Evolutionary conservation across 2,888 invertebrate species (phyloP), one percentile per base, ranked within the genome.

Genomic region (Catocala nupta): DNA sequence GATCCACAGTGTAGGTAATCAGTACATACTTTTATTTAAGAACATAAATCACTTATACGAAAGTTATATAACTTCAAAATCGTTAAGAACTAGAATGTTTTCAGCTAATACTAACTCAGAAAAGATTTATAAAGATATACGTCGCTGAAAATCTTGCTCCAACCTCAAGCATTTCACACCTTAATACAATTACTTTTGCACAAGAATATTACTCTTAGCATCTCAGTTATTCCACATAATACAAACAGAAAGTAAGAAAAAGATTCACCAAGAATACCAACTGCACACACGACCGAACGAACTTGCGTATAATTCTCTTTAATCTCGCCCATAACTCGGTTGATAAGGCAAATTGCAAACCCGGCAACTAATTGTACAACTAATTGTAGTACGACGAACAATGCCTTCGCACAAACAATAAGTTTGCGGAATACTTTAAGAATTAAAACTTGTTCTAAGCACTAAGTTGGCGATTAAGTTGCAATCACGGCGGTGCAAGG

Each of bases 391-490:
- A 16, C 52, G 43, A 50, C 59, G 70, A 72, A 79, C 71, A 77
- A 75, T 59, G 70, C 58, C 55, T 74, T 60, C 51, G 68, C 65
- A 59, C 75, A 72, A 78, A 80, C 77, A 81, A 80, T 81, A 82
- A 84, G 73, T 83, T 80, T 62, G 72, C 64, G 78, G 81, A 80
- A 81, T 84, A 82, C 81, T 81, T 80, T 82, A 84, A 84, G 83
- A 86, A 87, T 85, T 84, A 84, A 88, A 87, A 82, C 86, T 83
- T 82, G 81, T 75, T 81, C 81, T 81, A 82, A 84, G 84, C 81
- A 75, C 72, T 81, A 83, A 89, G 88, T 90, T 88, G 73, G 85
- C 86, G 88, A 90, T 91, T 89, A 89, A 90, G 87, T 89, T 88
- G 89, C 88, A 88, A 90, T 90, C 89, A 88, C 78, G 82, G 73